Percentiles rank a stretch among this genome's conserved stretches.
phyloP scores from a whole-genome alignment of 2,888 invertebrate species.

The Copidosoma aretas region DNA sequence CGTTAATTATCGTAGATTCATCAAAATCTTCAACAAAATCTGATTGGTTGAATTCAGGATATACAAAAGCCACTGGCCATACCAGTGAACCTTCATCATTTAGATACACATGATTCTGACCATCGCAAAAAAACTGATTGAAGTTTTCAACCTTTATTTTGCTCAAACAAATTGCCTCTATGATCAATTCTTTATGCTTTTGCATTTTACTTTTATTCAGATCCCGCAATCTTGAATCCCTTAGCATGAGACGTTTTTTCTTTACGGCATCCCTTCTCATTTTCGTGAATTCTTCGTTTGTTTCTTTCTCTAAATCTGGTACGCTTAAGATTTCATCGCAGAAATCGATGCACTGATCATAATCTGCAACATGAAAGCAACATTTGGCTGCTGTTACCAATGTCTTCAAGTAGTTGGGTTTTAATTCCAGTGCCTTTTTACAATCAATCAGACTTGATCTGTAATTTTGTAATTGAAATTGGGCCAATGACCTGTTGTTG shows the following conservation, averaged over 20 bases:
- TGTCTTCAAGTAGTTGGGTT: slow-evolving; percentile 81
- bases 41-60: slow-evolving; percentile 86
- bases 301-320: slow-evolving; percentile 66
- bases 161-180: slow-evolving; percentile 63
- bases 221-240: slow-evolving; percentile 67
- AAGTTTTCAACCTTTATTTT: slow-evolving; percentile 67
- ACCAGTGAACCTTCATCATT: slow-evolving; percentile 69
- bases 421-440: slow-evolving; percentile 76
- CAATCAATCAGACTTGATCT: slow-evolving; percentile 82
- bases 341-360: slow-evolving; percentile 74
- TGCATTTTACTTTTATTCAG: slow-evolving; percentile 61
- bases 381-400: slow-evolving; percentile 78
- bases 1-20: slow-evolving; percentile 71
- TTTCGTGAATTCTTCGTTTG: slow-evolving; percentile 65
- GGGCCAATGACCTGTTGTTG: slow-evolving; percentile 90
- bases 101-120: slow-evolving; percentile 71
- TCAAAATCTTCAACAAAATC: slow-evolving; percentile 86
- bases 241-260: slow-evolving; percentile 64
- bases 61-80: slow-evolving; percentile 90
- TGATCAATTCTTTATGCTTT: slow-evolving; percentile 61
- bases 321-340: slow-evolving; percentile 73
- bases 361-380: slow-evolving; percentile 71
- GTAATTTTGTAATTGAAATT: slow-evolving; percentile 84
- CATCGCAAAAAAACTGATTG: slow-evolving; percentile 69
- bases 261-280: slow-evolving; percentile 66